Percentiles rank a stretch among this genome's conserved stretches.
phyloP scores from a whole-genome alignment of 2,113 vertebrate species.

The Paradisaea rubra region DNA sequence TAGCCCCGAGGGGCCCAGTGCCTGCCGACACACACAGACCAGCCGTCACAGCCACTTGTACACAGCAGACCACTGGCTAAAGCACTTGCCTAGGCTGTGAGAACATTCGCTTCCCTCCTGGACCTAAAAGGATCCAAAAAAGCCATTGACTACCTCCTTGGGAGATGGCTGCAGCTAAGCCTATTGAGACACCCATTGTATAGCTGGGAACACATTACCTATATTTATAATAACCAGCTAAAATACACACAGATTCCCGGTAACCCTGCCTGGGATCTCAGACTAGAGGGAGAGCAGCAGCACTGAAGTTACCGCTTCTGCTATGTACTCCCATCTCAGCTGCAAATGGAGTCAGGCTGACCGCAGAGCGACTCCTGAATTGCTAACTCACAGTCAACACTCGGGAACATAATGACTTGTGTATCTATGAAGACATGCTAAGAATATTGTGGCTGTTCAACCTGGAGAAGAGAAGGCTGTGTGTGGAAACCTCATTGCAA shows the following conservation, averaged over 20 bases:
- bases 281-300: background rate
- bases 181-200: fast-evolving
- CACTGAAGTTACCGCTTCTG: background rate
- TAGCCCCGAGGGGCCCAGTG: background rate
- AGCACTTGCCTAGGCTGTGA: background rate
- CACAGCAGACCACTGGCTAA: background rate
- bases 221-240: background rate
- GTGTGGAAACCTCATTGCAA: background rate
- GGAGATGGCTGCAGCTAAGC: background rate
- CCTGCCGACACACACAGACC: background rate
- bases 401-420: too few relatives aligned
- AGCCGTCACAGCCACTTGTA: background rate
- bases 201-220: background rate
- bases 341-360: fast-evolving
- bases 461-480: background rate
- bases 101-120: fast-evolving
- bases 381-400: background rate
- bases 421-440: background rate
- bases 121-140: background rate
- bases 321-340: fast-evolving
- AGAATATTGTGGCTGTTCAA: background rate
- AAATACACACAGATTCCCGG: fast-evolving
- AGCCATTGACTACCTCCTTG: background rate
- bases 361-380: background rate
- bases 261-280: background rate